Conservation (phyloP, 30 jellyfish, hydroid and myxozoan species). For the Chrysaora quinquecirrha region DNA sequence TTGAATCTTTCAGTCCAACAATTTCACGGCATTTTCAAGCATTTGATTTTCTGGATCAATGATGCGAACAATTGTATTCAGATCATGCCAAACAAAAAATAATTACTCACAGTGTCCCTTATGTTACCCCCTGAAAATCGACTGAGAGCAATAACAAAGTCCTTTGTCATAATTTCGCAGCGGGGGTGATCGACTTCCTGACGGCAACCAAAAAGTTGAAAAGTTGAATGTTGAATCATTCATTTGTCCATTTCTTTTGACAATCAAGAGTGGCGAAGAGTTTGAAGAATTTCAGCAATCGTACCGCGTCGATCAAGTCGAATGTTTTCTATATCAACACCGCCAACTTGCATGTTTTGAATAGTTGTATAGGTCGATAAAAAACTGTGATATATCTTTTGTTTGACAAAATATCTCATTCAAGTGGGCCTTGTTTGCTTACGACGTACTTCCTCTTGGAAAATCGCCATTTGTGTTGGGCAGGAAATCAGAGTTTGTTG, state of each 20-base stretch:
- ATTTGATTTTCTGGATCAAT: too few species aligned
- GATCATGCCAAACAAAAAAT: neutral
- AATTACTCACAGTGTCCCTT: neutral
- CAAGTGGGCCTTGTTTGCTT: neutral
- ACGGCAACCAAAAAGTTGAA: conserved; percentile 1
- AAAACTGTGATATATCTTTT: neutral
- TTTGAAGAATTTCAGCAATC: neutral
- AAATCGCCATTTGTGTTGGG: conserved; percentile 12
- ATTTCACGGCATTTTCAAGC: too few species aligned
- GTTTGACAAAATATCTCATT: neutral
- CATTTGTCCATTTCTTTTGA: neutral
- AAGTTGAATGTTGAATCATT: neutral
- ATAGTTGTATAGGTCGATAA: neutral
- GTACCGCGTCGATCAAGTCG: neutral
- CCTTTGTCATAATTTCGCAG: neutral
- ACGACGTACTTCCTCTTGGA: conserved; percentile 20
- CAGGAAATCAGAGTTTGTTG: conserved; percentile 16
- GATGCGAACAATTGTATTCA: neutral
- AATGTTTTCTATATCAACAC: neutral
- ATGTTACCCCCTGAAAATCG: neutral
- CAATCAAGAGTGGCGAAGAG: neutral
- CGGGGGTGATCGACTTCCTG: conserved; percentile 1
- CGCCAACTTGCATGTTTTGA: conserved; percentile 9
- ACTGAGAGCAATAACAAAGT: too few species aligned
- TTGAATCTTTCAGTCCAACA: too few species aligned